Evolutionary conservation across 2,797 vertebrate genomes (phyloP), one percentile per base, ranked within the genome.

Genomic region (Lithobates pipiens): DNA sequence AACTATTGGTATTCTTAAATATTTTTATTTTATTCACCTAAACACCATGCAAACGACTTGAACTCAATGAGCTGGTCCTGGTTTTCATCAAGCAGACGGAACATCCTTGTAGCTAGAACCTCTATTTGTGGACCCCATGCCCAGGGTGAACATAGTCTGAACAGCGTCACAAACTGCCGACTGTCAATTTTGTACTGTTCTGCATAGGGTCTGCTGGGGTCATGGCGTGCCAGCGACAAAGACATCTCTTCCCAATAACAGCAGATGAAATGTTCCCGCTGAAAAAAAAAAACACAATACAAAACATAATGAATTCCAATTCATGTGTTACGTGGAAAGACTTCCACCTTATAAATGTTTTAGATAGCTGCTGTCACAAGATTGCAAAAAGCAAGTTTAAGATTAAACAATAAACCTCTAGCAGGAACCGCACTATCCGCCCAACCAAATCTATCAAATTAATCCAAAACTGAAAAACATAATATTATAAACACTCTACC

Each of bases 141-240:
- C 98, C 97, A 99, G 0, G 97, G 97, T 0, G 93, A 92, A 84
- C 98, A 91, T 83, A 97, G 94, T 88, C 91, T 93, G 74, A 95
- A 99, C 23, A 99, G 95, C 89, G 94, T 94, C 42, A 94, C 86
- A 57, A 99, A 99, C 94, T 99, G 98, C 27, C 88, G 93, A 27
- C 94, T 92, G 13, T 98, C 97, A 76, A 99, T 94, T 75, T 95
- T 95, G 92, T 99, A 99, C 91, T 96, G 96, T 90, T 99, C 97
- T 0, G 93, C 90, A 1, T 95, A 97, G 3, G 95, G 93, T 81
- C 93, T 88, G 50, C 94, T 93, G 6, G 95, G 93, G 90, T 96
- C 95, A 0, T 96, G 94, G 7, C 93, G 92, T 11, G 89, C 91
- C 23, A 92, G 88, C 0, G 87, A 82, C 0, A 29, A 91, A 77